Evolutionary conservation across 2,797 vertebrate genomes (phyloP).

Genomic region (Poeciliopsis infans): DNA sequence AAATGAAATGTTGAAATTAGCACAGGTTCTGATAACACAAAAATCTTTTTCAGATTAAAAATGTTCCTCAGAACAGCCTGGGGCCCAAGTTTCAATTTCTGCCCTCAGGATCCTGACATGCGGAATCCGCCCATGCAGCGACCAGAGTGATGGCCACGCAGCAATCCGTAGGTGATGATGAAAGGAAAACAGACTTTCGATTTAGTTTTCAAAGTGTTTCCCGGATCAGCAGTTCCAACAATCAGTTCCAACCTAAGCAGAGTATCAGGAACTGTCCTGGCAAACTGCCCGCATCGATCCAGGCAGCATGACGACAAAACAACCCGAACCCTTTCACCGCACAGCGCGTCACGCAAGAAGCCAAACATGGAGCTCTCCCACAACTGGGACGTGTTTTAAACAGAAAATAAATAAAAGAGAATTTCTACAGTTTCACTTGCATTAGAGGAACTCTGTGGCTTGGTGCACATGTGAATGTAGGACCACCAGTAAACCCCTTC

Average conservation of each 20-base stretch:
- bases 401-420: neutral
- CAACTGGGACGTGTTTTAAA: neutral
- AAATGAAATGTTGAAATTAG: neutral
- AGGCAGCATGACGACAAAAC: constrained; percentile 23
- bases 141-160: neutral
- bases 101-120: neutral
- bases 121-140: neutral
- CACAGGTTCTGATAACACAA: neutral
- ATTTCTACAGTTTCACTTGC: constrained; percentile 1
- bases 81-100: neutral
- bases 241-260: neutral
- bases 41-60: neutral
- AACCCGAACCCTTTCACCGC: constrained; percentile 1
- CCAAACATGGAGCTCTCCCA: neutral
- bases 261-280: constrained; percentile 26
- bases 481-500: neutral
- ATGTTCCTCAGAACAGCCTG: neutral
- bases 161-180: neutral
- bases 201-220: neutral
- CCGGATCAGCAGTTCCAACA: neutral
- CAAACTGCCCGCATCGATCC: constrained; percentile 30
- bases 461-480: neutral
- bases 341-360: neutral
- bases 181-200: neutral
- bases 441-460: neutral